Evolutionary conservation across 2,797 vertebrate species (phyloP).

Genomic region (Phrynocephalus vlangalii): DNA sequence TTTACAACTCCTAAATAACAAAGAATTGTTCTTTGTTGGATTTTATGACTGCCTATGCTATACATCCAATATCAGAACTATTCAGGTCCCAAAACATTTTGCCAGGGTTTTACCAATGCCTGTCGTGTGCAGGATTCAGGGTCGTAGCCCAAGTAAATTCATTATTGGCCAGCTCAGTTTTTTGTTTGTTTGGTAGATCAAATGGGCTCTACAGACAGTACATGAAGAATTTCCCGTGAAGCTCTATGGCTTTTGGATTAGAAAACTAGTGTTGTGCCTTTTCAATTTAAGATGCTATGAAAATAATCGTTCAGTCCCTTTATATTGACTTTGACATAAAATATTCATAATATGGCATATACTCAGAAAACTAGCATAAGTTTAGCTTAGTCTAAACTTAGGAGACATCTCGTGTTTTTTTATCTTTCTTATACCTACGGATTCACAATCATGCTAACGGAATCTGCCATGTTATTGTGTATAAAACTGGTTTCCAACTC

Average conservation of each 20-base stretch:
- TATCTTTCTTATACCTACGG: slow-evolving; percentile 6
- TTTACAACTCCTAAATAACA: no score
- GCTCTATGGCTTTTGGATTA: not conserved
- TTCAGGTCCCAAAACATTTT: not conserved
- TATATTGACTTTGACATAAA: slow-evolving; percentile 24
- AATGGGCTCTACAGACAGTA: not conserved
- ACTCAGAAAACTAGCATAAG: slow-evolving; percentile 32
- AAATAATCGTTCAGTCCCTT: slow-evolving; percentile 29
- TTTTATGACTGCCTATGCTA: not conserved
- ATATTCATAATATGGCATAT: slow-evolving; percentile 6
- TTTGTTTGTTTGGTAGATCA: not conserved
- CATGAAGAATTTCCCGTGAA: slow-evolving; percentile 18
- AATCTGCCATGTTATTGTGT: slow-evolving; percentile 1
- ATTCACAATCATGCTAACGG: slow-evolving; percentile 28
- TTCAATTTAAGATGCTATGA: slow-evolving; percentile 17
- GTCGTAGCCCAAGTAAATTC: not conserved
- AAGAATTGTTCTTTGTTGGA: not conserved
- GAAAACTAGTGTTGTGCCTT: not conserved
- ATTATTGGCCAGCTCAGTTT: not conserved
- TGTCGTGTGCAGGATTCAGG: not conserved
- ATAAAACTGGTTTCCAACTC: slow-evolving; percentile 5
- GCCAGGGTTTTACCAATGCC: not conserved
- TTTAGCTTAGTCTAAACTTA: slow-evolving; percentile 36
- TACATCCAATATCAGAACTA: not conserved
- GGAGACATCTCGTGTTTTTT: slow-evolving; percentile 25